phyloP scores from a whole-genome alignment of 2,797 vertebrate species.

The Ptychobarbus kaznakovi region DNA sequence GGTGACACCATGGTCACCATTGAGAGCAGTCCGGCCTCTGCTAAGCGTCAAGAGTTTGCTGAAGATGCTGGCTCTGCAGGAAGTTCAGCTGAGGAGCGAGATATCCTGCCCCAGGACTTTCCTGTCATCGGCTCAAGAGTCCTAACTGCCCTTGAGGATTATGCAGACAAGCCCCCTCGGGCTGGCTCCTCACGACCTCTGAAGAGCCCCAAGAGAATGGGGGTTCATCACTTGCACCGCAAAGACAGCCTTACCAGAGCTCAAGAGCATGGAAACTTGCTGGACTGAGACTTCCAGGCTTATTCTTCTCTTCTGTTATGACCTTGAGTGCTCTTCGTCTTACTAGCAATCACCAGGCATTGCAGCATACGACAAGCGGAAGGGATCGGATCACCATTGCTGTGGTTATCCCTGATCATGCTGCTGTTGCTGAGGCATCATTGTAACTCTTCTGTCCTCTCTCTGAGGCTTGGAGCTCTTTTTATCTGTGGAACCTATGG shows the following conservation, averaged over 20 bases:
- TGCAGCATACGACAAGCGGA: conserved; percentile 39
- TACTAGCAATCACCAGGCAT: conserved; percentile 49
- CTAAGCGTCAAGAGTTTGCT: conserved; percentile 72
- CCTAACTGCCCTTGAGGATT: conserved; percentile 68
- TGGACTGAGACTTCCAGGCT: conserved; percentile 79
- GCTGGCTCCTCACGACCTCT: conserved; percentile 75
- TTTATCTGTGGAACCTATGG: conserved; percentile 20
- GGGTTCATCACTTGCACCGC: conserved; percentile 94
- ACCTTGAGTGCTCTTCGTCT: conserved; percentile 56
- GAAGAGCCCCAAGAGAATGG: conserved; percentile 96
- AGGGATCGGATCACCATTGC: conserved; percentile 17
- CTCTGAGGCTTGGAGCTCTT: conserved; percentile 27
- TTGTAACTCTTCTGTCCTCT: conserved; percentile 42
- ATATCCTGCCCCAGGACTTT: conserved; percentile 77
- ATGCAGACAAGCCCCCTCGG: conserved; percentile 69
- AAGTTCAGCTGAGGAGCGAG: conserved; percentile 83
- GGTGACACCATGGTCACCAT: conserved; percentile 69
- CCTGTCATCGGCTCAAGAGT: conserved; percentile 71
- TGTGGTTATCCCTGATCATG: conserved; percentile 33
- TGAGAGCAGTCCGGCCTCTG: conserved; percentile 59
- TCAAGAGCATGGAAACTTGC: conserved; percentile 94
- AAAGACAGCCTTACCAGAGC: conserved; percentile 96
- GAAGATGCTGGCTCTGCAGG: conserved; percentile 75
- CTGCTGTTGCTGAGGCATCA: conserved; percentile 36
- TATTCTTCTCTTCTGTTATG: background rate